Percentiles rank a stretch among this genome's conserved stretches.
Conservation (phyloP, 2,113 vertebrate genomes). For the Amphiprion ocellaris region DNA sequence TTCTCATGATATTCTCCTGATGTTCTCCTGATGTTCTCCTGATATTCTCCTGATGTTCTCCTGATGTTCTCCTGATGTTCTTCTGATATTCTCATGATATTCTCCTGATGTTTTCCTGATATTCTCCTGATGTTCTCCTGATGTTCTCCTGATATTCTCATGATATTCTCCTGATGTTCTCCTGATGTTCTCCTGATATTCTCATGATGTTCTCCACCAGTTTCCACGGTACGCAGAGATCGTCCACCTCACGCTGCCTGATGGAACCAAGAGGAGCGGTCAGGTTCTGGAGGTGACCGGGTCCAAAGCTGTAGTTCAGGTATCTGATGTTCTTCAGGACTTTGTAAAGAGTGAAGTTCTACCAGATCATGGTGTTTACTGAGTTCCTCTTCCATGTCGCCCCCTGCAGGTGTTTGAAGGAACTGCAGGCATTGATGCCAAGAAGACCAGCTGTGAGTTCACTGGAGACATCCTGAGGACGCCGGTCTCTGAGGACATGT, state of each 20-base stretch:
- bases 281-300: constrained; percentile 89
- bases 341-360: no score
- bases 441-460: constrained; percentile 86
- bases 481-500: constrained; percentile 89
- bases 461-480: constrained; percentile 86
- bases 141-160: no score
- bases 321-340: constrained; percentile 23
- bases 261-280: constrained; percentile 86
- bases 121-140: no score
- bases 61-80: no score
- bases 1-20: no score
- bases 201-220: constrained; percentile 48
- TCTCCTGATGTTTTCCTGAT: no score
- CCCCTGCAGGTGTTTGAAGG: constrained; percentile 86
- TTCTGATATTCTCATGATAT: no score
- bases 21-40: no score
- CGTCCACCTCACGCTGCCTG: constrained; percentile 87
- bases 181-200: neutral
- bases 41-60: no score
- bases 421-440: constrained; percentile 88
- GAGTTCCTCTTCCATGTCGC: no score
- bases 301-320: constrained; percentile 88
- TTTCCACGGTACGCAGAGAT: constrained; percentile 88
- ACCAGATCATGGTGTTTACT: no score
- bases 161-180: no score